phyloP scores from a whole-genome alignment of 2,113 vertebrate species.

The Lanius ludovicianus region DNA sequence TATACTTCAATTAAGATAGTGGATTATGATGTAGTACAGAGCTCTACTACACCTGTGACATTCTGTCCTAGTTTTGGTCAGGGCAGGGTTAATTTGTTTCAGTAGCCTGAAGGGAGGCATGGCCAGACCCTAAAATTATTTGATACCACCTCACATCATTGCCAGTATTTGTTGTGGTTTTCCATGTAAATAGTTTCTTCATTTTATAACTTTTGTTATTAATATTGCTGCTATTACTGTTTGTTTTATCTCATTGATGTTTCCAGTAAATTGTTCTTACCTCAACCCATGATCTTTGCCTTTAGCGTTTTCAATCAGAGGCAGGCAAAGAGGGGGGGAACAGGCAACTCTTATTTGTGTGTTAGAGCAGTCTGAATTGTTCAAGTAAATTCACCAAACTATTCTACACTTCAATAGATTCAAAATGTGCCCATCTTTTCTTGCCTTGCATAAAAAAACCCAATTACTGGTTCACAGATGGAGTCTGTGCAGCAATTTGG shows the following conservation, averaged over 20 bases:
- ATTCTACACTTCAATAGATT: constrained; percentile 5
- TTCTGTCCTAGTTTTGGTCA: neutral
- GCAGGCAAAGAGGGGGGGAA: neutral
- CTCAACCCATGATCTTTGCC: neutral
- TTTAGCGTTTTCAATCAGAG: rapidly evolving
- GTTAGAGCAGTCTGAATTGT: neutral
- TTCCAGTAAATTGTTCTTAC: neutral
- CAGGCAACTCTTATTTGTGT: rapidly evolving
- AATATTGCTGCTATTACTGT: neutral
- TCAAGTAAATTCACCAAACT: constrained; percentile 10
- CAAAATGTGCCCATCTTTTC: neutral
- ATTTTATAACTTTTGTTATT: neutral
- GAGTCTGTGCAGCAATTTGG: neutral
- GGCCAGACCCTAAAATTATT: neutral
- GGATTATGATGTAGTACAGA: neutral
- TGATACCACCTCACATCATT: neutral
- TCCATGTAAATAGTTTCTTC: neutral
- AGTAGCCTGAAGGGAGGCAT: neutral
- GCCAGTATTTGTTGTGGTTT: neutral
- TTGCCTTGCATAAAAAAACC: neutral
- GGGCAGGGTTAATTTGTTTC: neutral
- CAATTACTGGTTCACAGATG: neutral
- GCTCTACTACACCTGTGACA: neutral
- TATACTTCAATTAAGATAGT: neutral
- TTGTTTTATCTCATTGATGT: neutral